Conservation (phyloP, 2,113 vertebrate species). For the Lasiurus cinereus region DNA sequence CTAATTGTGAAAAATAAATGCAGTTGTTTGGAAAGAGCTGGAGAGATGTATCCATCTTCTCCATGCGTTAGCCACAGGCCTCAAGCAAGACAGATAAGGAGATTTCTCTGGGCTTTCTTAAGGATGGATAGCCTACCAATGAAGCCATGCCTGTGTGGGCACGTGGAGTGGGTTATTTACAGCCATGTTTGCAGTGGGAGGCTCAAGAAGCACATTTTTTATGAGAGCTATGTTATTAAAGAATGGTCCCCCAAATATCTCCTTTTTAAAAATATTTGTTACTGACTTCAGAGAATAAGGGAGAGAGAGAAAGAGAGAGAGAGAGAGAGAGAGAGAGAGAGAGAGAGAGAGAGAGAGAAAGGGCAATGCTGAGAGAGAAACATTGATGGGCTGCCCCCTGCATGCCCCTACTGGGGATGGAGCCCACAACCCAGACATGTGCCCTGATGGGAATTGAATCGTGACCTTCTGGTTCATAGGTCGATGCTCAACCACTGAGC, state of each 20-base stretch:
- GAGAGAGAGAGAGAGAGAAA: too few relatives aligned
- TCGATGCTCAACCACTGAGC: too few relatives aligned
- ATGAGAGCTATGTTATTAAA: conserved; percentile 22
- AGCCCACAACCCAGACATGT: too few relatives aligned
- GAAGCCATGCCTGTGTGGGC: not conserved
- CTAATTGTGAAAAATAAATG: conserved; percentile 8
- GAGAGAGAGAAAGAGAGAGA: too few relatives aligned
- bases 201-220: conserved; percentile 19
- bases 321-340: too few relatives aligned
- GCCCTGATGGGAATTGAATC: too few relatives aligned
- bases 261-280: not conserved
- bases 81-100: not conserved
- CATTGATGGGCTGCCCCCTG: too few relatives aligned
- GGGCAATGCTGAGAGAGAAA: too few relatives aligned
- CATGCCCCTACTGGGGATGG: too few relatives aligned
- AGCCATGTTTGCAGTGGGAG: not conserved
- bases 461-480: too few relatives aligned
- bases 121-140: not conserved
- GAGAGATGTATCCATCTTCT: not conserved
- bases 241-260: conserved; percentile 53
- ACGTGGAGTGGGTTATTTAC: not conserved
- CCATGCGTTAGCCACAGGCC: not conserved
- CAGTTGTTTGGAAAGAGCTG: not conserved
- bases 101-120: not conserved
- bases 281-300: too few relatives aligned